A percentile compares a stretch with the other conserved stretches of the same genome.
Conservation (phyloP, 2,113 vertebrate species). For the Gymnarchus niloticus region DNA sequence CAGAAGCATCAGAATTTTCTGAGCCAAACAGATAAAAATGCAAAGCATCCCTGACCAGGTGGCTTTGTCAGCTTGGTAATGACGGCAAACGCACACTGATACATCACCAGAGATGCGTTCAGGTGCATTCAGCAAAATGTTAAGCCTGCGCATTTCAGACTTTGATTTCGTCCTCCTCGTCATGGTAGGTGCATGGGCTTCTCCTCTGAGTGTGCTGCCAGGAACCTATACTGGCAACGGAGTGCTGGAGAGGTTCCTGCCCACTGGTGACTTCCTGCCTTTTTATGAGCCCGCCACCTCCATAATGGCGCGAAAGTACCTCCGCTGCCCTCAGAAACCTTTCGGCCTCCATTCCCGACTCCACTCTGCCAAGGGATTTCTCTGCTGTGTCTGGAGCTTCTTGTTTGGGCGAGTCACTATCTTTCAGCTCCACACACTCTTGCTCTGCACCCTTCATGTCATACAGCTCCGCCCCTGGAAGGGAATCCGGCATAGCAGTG, state of each 20-base stretch:
- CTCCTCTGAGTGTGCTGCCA: conserved; percentile 43
- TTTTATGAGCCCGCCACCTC: conserved; percentile 41
- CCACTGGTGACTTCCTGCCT: conserved; percentile 49
- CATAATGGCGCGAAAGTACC: conserved; percentile 60
- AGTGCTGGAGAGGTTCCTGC: conserved; percentile 15
- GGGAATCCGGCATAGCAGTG: conserved; percentile 26
- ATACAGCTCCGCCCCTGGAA: conserved; percentile 29
- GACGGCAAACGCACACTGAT: not conserved
- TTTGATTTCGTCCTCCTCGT: conserved; percentile 87
- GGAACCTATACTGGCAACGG: conserved; percentile 4
- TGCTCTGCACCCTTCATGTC: conserved; percentile 32
- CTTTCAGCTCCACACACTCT: conserved; percentile 31
- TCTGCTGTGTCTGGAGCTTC: conserved; percentile 30
- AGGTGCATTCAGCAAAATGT: not conserved
- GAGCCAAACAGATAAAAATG: not conserved
- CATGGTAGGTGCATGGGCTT: conserved; percentile 65
- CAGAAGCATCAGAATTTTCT: not conserved
- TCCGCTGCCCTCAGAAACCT: conserved; percentile 59
- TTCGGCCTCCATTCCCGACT: conserved; percentile 47
- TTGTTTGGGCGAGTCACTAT: conserved; percentile 12
- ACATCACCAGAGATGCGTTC: not conserved
- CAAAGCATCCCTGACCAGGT: not conserved
- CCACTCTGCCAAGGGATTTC: conserved; percentile 22
- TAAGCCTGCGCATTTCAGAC: conserved; percentile 60
- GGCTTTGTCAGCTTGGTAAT: not conserved